Conservation (phyloP, 2,113 vertebrate species). For the Pollachius pollachius region DNA sequence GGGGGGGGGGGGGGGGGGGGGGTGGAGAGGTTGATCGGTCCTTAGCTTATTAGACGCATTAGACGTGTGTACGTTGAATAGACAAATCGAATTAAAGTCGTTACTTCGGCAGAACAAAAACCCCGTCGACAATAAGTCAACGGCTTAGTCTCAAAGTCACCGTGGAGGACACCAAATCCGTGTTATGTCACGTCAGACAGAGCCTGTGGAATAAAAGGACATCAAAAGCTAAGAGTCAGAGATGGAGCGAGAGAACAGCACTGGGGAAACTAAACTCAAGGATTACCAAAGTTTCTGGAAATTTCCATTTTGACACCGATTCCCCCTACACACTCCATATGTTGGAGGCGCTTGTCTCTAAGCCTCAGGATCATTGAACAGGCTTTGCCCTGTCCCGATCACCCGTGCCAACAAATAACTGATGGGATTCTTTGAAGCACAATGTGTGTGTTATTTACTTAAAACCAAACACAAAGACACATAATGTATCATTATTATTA, state of each 20-base stretch:
- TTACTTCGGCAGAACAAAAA: constrained; percentile 44
- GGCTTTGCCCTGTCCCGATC: too few relatives aligned
- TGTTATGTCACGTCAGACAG: constrained; percentile 31
- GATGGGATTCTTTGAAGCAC: too few relatives aligned
- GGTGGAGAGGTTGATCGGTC: too few relatives aligned
- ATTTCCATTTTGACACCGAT: neutral
- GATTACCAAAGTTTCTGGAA: constrained; percentile 30
- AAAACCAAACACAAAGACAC: too few relatives aligned
- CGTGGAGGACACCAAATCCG: constrained; percentile 52
- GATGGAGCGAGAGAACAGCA: constrained; percentile 39
- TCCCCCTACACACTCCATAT: too few relatives aligned
- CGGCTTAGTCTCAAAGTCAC: constrained; percentile 62
- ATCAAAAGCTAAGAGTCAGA: constrained; percentile 44
- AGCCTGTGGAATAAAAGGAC: constrained; percentile 11
- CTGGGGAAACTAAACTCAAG: constrained; percentile 43
- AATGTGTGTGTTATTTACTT: too few relatives aligned
- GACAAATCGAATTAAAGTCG: constrained; percentile 33
- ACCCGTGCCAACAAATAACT: too few relatives aligned
- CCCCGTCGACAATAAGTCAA: constrained; percentile 31
- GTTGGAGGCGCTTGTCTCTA: too few relatives aligned
- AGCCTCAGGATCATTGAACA: too few relatives aligned
- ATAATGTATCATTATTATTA: too few relatives aligned
- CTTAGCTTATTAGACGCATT: constrained; percentile 40
- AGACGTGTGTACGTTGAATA: too few relatives aligned
- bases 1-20: constrained; percentile 31